Conservation (phyloP, 2,797 vertebrate species). For the Sebastes nivosus region DNA sequence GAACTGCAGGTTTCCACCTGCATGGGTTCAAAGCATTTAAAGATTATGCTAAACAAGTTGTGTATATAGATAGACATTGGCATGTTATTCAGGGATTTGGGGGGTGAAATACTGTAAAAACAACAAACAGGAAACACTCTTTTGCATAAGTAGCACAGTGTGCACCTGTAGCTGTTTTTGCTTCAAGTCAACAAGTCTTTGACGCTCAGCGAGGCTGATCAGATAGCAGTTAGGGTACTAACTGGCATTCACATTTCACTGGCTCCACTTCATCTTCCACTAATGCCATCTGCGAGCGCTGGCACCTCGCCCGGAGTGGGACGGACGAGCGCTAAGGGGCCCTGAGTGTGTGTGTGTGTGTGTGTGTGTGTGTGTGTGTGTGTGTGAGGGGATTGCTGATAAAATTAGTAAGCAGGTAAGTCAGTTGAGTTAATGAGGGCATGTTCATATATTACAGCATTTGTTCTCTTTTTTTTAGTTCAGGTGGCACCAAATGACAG, state of each 20-base stretch:
- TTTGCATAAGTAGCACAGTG: not conserved
- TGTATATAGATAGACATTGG: not conserved
- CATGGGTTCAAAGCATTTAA: not conserved
- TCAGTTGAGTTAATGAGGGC: slow-evolving; percentile 36
- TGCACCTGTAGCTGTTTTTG: slow-evolving; percentile 43
- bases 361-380: not conserved
- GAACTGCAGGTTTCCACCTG: fast-evolving
- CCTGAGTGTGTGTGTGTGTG: not conserved
- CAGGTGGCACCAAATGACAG: not conserved
- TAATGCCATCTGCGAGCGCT: slow-evolving; percentile 78
- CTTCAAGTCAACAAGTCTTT: slow-evolving; percentile 59
- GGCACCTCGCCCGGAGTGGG: slow-evolving; percentile 62
- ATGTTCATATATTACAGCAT: slow-evolving; percentile 10
- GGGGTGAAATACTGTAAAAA: not conserved
- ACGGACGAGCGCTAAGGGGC: slow-evolving; percentile 7
- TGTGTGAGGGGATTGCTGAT: slow-evolving; percentile 16
- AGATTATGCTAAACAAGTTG: too few relatives aligned
- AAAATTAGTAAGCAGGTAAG: slow-evolving; percentile 39
- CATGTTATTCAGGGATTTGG: not conserved
- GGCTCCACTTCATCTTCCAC: slow-evolving; percentile 73
- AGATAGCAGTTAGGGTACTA: slow-evolving; percentile 53
- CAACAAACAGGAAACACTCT: not conserved
- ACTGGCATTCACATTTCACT: slow-evolving; percentile 75
- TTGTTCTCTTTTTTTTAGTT: not conserved
- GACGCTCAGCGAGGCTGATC: slow-evolving; percentile 41